Evolutionary conservation across 2,888 invertebrate species (phyloP).

Genomic region (Dryococelus australis): DNA sequence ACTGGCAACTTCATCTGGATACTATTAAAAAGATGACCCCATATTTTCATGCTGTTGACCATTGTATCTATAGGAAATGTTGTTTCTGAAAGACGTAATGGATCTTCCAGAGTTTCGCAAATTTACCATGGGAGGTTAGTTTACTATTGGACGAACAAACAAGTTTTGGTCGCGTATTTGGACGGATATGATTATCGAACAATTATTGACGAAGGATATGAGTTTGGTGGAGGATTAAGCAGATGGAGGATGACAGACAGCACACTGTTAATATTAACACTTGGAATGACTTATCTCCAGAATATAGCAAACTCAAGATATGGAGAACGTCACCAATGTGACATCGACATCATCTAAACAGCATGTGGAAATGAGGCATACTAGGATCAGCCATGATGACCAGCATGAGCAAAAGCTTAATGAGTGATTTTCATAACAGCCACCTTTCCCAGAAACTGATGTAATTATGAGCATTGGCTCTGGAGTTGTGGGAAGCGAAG

Average conservation of each 20-base stretch:
- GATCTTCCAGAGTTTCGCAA: background rate
- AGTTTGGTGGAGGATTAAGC: conserved; percentile 17
- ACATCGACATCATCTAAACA: conserved; percentile 22
- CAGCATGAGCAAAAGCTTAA: background rate
- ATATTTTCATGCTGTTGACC: conserved; percentile 45
- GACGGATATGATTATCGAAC: conserved; percentile 34
- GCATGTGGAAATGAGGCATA: conserved; percentile 24
- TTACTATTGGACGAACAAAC: conserved; percentile 24
- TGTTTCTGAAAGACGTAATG: conserved; percentile 35
- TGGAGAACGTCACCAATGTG: background rate
- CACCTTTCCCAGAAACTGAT: background rate
- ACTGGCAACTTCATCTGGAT: conserved; percentile 40
- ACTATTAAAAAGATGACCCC: conserved; percentile 40
- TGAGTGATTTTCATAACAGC: background rate
- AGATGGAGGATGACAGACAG: background rate
- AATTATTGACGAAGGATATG: conserved; percentile 35
- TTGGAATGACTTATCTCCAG: background rate
- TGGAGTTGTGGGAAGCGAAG: background rate
- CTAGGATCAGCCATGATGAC: background rate
- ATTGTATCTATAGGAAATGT: conserved; percentile 47
- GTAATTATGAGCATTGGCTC: background rate
- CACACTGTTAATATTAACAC: background rate
- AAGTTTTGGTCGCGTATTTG: conserved; percentile 32
- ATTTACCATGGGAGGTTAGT: conserved; percentile 26
- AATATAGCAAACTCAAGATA: background rate